phyloP scores from a whole-genome alignment of 2,888 invertebrate species.

The Lycaena phlaeas region DNA sequence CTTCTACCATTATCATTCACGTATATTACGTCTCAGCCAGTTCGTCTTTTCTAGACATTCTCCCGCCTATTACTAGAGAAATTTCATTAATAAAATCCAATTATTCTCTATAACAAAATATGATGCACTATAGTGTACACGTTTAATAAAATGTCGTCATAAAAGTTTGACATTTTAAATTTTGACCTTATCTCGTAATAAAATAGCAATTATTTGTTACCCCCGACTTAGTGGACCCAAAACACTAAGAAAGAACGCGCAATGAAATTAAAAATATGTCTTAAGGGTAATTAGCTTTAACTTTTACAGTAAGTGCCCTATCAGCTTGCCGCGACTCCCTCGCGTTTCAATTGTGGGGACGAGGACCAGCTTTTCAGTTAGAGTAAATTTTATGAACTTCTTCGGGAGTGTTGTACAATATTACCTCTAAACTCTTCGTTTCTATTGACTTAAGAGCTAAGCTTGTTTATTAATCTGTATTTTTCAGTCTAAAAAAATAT shows the following conservation, averaged over 20 bases:
- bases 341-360: slow-evolving; percentile 70
- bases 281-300: slow-evolving; percentile 75
- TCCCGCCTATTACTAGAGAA: too few relatives aligned
- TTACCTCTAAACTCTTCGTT: slow-evolving; percentile 5
- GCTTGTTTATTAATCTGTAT: too few relatives aligned
- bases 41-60: too few relatives aligned
- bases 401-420: slow-evolving; percentile 27
- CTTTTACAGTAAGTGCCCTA: slow-evolving; percentile 73
- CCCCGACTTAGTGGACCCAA: slow-evolving; percentile 60
- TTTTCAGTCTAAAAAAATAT: too few relatives aligned
- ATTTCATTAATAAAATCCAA: too few relatives aligned
- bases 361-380: slow-evolving; percentile 47
- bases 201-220: slow-evolving; percentile 66
- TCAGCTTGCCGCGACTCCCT: slow-evolving; percentile 48
- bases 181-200: slow-evolving; percentile 67
- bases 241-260: slow-evolving; percentile 66
- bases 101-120: too few relatives aligned
- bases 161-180: slow-evolving; percentile 45
- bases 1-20: too few relatives aligned
- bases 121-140: too few relatives aligned
- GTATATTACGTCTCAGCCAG: too few relatives aligned
- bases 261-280: slow-evolving; percentile 76
- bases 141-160: too few relatives aligned
- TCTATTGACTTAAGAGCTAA: neutral
- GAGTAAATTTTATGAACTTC: slow-evolving; percentile 68